Conservation (phyloP, 2,113 vertebrate genomes). For the Petromus typicus region DNA sequence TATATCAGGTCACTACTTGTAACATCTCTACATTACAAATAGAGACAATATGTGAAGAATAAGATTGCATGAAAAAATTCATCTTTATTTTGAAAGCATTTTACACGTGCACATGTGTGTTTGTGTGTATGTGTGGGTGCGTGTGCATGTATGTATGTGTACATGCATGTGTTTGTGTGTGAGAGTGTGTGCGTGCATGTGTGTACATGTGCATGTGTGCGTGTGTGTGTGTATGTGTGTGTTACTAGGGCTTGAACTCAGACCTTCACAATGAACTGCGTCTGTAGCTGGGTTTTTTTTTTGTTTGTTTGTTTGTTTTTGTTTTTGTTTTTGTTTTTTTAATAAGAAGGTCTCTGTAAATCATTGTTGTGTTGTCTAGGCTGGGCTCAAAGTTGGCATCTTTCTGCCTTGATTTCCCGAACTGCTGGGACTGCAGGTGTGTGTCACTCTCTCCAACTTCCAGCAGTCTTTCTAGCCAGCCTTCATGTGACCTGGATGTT, state of each 20-base stretch:
- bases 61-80: background rate
- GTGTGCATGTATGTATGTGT: too few species aligned
- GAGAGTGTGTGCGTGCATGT: too few species aligned
- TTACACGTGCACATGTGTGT: background rate
- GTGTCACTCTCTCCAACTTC: rapidly evolving
- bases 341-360: background rate
- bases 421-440: background rate
- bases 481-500: background rate
- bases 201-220: background rate
- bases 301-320: too few species aligned
- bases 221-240: background rate
- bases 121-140: background rate
- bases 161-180: too few species aligned
- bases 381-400: background rate
- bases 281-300: too few species aligned
- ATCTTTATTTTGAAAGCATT: background rate
- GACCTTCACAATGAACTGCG: background rate
- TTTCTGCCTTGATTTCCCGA: background rate
- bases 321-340: too few species aligned
- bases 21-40: background rate
- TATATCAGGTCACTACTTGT: background rate
- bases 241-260: background rate
- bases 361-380: background rate
- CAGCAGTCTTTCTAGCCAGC: background rate
- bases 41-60: background rate